Evolutionary conservation across 2,113 vertebrate species (phyloP).

Genomic region (Tauraco erythrolophus): DNA sequence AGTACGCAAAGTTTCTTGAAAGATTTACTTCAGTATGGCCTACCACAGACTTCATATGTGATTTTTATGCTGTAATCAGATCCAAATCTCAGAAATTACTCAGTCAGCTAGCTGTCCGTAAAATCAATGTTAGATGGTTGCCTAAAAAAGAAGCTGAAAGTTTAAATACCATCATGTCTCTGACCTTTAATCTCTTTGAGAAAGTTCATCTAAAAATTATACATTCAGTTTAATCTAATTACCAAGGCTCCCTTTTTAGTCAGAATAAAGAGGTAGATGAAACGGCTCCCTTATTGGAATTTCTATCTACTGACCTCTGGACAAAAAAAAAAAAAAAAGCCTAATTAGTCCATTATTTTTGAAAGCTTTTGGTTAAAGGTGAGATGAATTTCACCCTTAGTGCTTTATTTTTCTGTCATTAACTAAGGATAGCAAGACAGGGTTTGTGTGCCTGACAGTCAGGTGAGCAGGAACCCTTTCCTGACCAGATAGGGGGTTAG

Average conservation of each 20-base stretch:
- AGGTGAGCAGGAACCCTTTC: neutral
- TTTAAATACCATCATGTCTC: neutral
- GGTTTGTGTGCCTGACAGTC: neutral
- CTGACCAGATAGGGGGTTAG: neutral
- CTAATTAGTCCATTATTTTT: neutral
- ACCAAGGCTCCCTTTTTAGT: neutral
- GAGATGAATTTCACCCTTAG: neutral
- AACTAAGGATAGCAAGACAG: neutral
- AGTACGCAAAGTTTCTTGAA: neutral
- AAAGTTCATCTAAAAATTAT: neutral
- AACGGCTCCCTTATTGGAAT: neutral
- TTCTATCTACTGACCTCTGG: neutral
- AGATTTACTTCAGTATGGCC: neutral
- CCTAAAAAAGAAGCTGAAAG: neutral
- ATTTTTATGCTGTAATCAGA: constrained; percentile 1
- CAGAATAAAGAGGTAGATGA: neutral
- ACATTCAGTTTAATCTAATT: neutral
- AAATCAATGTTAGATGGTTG: neutral
- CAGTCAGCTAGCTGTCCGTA: neutral
- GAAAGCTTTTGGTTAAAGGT: neutral
- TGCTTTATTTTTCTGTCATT: neutral
- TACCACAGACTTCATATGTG: neutral
- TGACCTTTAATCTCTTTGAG: neutral
- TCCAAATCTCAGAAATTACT: constrained; percentile 7
- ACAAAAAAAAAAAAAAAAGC: neutral